These are phyloP conservation scores for Callipepla squamata DNA, from an alignment of 2,113 vertebrate species.

Conservation along the genomic window DNA sequence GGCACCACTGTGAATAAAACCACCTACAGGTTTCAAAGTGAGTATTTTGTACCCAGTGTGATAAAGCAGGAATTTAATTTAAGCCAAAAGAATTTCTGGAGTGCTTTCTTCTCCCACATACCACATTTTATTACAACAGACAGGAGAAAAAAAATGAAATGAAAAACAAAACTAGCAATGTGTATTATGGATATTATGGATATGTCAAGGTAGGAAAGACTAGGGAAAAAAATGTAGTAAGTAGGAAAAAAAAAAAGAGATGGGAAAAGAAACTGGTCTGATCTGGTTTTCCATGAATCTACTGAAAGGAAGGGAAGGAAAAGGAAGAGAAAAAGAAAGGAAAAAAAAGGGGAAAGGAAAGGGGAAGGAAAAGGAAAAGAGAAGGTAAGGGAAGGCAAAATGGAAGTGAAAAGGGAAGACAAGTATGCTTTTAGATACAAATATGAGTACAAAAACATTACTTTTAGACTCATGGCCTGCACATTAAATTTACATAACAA, in stretches of 20 bases:
- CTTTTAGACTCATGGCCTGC: neutral
- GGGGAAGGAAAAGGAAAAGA: neutral
- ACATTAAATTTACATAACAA: neutral
- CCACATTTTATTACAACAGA: neutral
- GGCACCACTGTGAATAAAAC: slow-evolving; percentile 51
- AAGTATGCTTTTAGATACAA: neutral
- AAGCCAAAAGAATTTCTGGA: slow-evolving; percentile 3
- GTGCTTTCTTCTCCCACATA: neutral
- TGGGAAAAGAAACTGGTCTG: neutral
- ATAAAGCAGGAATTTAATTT: slow-evolving; percentile 21
- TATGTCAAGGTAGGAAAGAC: neutral
- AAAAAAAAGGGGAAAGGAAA: neutral
- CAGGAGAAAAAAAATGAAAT: neutral
- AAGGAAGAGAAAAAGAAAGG: neutral
- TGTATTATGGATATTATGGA: neutral
- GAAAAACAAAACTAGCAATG: neutral
- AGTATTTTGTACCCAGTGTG: neutral
- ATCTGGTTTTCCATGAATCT: neutral
- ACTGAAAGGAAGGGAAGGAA: neutral
- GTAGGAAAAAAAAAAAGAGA: neutral
- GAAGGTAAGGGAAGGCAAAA: neutral
- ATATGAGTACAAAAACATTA: neutral
- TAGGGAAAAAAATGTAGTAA: neutral
- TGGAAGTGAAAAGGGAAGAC: neutral
- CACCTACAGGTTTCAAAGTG: slow-evolving; percentile 27